Conservation (phyloP, 2,888 invertebrate species). For the Copidosoma aretas region DNA sequence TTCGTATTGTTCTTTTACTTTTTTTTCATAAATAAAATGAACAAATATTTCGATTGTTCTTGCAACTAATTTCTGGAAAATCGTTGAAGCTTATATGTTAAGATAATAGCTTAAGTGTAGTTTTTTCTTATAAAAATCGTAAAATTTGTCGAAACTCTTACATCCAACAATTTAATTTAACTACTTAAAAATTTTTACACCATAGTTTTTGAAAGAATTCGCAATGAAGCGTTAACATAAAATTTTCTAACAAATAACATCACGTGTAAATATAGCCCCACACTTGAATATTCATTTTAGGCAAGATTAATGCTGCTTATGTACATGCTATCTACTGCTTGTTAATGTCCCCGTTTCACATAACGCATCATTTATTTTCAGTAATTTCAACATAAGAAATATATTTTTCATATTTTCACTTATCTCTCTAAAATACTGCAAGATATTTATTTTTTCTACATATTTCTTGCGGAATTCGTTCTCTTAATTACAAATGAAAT, state of each 20-base stretch:
- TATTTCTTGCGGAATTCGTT: slow-evolving; percentile 30
- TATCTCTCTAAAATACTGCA: slow-evolving; percentile 11
- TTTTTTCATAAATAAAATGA: slow-evolving; percentile 45
- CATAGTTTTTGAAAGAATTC: slow-evolving; percentile 19
- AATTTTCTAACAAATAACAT: slow-evolving; percentile 38
- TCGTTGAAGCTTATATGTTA: slow-evolving; percentile 35
- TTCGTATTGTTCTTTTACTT: not conserved
- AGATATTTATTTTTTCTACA: slow-evolving; percentile 19
- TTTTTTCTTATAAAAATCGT: slow-evolving; percentile 17
- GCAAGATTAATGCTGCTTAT: slow-evolving; percentile 49
- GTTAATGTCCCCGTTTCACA: not conserved
- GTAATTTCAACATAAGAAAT: not conserved
- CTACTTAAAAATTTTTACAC: slow-evolving; percentile 17
- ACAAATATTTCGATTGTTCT: slow-evolving; percentile 41
- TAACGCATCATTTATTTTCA: not conserved
- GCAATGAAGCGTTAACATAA: slow-evolving; percentile 28
- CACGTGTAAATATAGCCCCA: slow-evolving; percentile 38
- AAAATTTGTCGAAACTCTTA: slow-evolving; percentile 38
- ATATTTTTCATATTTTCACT: slow-evolving; percentile 32
- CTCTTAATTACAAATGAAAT: slow-evolving; percentile 14
- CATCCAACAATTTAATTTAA: slow-evolving; percentile 52
- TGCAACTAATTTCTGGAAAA: slow-evolving; percentile 41
- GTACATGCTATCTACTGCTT: slow-evolving; percentile 40
- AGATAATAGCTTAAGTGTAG: slow-evolving; percentile 36
- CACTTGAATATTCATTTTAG: slow-evolving; percentile 44